Evolutionary conservation across 2,113 vertebrate species (phyloP), one percentile per base, ranked within the genome.

Genomic region (Anas platyrhynchos): DNA sequence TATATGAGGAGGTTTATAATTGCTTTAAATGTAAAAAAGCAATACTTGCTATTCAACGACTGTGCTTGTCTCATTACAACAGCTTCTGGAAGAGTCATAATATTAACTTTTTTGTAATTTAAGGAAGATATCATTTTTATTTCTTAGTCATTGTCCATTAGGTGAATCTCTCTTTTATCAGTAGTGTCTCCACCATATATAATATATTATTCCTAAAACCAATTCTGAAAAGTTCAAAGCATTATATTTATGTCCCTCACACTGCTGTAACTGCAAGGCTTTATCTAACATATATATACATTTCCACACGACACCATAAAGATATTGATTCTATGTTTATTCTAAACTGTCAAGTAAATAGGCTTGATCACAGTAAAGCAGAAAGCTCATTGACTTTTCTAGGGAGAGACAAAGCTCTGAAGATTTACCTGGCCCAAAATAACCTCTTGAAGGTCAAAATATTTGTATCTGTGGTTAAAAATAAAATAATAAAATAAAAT

Each of bases 281-380:
- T 93, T 97, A 86, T 88, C 76, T 83, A 75, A 56, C 15, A 89
- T 56, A 75, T 69, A 67, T 67, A 88, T 78, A 76, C 27, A 54
- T 91, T 93, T 93, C 38, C 69, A 86, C 77, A 87, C 66, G 89
- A 58, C 69, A 82, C 32, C 81, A 86, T 89, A 86, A 95, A 92
- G 89, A 68, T 79, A 95, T 61, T 63, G 76, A 94, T 95, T 90
- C 75, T 88, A 86, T 43, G 23, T 92, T 91, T 93, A 92, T 84
- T 89, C 22, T 92, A 68, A 93, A 94, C 34, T 59, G 69, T 84
- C 83, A 93, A 75, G 69, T 91, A 92, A 96, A 78, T 62, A 75
- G 66, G 23, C 52, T 83, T 86, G 83, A 88, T 92, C 61, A 72
- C 69, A 94, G 48, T 48, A 82, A 75, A 84, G 61, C 13, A 56